Conservation (phyloP, 2,113 vertebrate genomes). For the Lanius ludovicianus region DNA sequence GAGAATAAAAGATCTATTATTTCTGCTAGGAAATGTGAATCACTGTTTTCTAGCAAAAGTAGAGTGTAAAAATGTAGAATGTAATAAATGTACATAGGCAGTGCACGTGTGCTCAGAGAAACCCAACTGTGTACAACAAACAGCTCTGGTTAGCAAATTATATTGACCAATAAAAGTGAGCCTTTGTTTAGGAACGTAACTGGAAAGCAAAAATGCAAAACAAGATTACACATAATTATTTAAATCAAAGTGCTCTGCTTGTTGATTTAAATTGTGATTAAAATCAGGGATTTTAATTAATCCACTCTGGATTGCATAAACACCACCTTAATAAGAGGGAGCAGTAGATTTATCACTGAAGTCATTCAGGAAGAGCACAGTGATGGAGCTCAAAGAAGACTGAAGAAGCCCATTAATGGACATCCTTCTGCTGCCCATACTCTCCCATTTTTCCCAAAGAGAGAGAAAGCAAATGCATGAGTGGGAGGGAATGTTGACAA, state of each 20-base stretch:
- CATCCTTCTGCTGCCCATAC: background rate
- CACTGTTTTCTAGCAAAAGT: background rate
- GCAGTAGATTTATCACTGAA: background rate
- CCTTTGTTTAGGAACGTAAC: constrained; percentile 49
- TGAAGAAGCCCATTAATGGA: background rate
- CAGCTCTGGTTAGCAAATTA: constrained; percentile 14
- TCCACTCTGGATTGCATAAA: constrained; percentile 37
- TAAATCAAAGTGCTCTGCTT: constrained; percentile 43
- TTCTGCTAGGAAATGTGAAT: background rate
- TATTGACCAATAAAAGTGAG: constrained; percentile 32
- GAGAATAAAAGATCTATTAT: background rate
- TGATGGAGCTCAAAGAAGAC: background rate
- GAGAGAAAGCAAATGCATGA: background rate
- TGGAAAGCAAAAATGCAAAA: constrained; percentile 61
- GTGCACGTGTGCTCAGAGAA: background rate
- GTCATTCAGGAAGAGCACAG: background rate
- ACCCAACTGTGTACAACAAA: background rate
- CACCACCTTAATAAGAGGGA: background rate
- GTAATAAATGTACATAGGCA: background rate
- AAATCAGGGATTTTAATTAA: constrained; percentile 61
- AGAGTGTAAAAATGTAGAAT: background rate
- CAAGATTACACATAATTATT: constrained; percentile 49
- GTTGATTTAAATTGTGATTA: constrained; percentile 61
- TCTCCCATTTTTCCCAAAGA: background rate
- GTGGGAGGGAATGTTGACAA: background rate